A percentile compares a stretch with the other conserved stretches of the same genome.
Conservation (phyloP, 2,113 vertebrate genomes). For the Nesogale talazaci region DNA sequence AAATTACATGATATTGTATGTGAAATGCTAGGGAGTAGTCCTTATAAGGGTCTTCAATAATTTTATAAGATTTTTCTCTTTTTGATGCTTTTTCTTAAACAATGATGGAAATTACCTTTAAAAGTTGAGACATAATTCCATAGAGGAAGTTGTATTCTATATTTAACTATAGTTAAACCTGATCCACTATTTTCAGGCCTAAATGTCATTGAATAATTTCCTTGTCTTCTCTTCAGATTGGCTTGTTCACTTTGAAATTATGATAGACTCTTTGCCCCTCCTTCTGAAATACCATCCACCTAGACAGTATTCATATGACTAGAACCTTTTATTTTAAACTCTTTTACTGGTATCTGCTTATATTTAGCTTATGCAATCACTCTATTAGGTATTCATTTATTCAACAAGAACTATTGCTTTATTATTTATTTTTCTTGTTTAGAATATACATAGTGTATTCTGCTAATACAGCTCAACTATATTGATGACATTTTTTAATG, state of each 20-base stretch:
- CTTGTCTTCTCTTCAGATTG: not conserved
- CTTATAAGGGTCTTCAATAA: not conserved
- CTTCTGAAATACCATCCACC: not conserved
- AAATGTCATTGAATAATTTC: not conserved
- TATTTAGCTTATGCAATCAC: no score
- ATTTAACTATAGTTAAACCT: no score
- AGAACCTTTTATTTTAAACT: not conserved
- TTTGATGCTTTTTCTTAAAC: not conserved
- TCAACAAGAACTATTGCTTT: not conserved
- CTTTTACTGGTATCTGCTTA: not conserved
- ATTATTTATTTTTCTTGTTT: not conserved
- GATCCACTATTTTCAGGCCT: not conserved
- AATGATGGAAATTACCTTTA: conserved; percentile 8
- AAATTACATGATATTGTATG: conserved; percentile 31
- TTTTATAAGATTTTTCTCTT: conserved; percentile 24
- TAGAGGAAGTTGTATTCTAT: not conserved
- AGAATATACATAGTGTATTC: not conserved
- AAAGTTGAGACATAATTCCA: not conserved
- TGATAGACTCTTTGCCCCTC: not conserved
- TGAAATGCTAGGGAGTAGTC: conserved; percentile 8
- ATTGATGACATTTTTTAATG: not conserved
- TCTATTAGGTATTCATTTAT: not conserved
- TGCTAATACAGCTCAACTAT: not conserved
- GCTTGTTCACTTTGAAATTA: not conserved
- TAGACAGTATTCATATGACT: not conserved